Evolutionary conservation across 2,797 vertebrate species (phyloP), one percentile per base, ranked within the genome.

Genomic region (Microctenopoma steveboyesi): DNA sequence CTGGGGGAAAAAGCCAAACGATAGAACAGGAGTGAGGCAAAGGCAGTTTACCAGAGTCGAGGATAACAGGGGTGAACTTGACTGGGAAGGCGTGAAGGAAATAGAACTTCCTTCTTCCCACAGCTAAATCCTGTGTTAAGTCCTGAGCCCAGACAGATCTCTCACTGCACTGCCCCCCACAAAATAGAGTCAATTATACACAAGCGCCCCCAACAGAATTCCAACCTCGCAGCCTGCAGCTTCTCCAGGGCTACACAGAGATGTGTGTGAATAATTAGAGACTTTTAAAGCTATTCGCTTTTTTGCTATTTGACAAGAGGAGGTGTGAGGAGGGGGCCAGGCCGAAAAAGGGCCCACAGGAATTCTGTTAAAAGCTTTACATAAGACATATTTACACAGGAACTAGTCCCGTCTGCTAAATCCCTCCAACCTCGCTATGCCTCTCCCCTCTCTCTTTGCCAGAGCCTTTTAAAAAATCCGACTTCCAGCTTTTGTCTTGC

Each of bases 311-410:
- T 86, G 67, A 83, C 66, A 77, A 78, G 58, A 33, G 52, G 30
- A 30, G 40, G 33, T 51, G 49, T 33, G 57, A 61, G 63, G 54
- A 64, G 28, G 53, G 69, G 52, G 72, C 37, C 48, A 49, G 63
- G 30, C 42, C 3, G 0, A 48, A 63, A 68, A 79, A 40, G 72
- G 76, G 72, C 83, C 78, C 82, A 76, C 64, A 84, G 84, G 79
- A 90, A 87, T 87, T 84, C 74, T 89, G 84, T 86, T 90, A 88
- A 88, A 86, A 86, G 86, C 84, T 86, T 90, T 82, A 81, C 69
- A 74, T 72, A 79, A 86, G 69, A 53, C 72, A 69, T 87, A 84
- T 87, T 89, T 89, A 88, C 78, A 79, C 87, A 72, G 57, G 64
- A 35, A 76, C 73, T 46, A 25, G 37, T 61, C 51, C 69, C 15